Percentiles rank a stretch among this genome's conserved stretches.
phyloP scores from a whole-genome alignment of 2,113 vertebrate species.

The Megaceryle maxima region DNA sequence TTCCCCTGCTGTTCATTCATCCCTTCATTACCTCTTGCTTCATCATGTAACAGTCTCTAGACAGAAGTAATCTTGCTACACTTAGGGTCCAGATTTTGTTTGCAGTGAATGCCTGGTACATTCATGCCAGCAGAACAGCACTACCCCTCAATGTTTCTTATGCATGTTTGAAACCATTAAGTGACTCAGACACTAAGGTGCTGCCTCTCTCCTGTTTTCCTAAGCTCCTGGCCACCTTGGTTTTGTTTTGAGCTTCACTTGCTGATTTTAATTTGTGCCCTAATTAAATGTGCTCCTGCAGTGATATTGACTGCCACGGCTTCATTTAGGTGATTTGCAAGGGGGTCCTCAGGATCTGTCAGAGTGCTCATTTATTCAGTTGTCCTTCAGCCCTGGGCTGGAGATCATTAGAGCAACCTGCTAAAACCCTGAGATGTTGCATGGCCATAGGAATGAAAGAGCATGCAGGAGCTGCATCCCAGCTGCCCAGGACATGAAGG shows the following conservation, averaged over 20 bases:
- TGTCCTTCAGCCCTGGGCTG: neutral
- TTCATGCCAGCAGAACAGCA: neutral
- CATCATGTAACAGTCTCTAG: neutral
- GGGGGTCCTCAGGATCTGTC: neutral
- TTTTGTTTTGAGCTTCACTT: neutral
- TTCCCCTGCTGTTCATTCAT: neutral
- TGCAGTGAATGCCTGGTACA: neutral
- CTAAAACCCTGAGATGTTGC: neutral
- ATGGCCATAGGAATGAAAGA: neutral
- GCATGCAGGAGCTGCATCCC: neutral
- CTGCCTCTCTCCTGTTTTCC: neutral
- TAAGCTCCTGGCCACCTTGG: neutral
- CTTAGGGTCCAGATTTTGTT: neutral
- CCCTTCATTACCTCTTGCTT: neutral
- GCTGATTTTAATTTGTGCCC: neutral
- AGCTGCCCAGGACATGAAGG: neutral
- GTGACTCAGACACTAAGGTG: accelerated
- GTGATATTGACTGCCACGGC: neutral
- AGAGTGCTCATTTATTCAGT: neutral
- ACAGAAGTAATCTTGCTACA: neutral
- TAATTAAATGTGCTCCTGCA: neutral
- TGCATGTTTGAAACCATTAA: neutral
- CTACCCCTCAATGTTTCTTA: neutral
- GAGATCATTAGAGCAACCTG: neutral
- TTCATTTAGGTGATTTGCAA: neutral